Evolutionary conservation across 2,797 vertebrate genomes (phyloP).

Genomic region (Garrulus glandarius): DNA sequence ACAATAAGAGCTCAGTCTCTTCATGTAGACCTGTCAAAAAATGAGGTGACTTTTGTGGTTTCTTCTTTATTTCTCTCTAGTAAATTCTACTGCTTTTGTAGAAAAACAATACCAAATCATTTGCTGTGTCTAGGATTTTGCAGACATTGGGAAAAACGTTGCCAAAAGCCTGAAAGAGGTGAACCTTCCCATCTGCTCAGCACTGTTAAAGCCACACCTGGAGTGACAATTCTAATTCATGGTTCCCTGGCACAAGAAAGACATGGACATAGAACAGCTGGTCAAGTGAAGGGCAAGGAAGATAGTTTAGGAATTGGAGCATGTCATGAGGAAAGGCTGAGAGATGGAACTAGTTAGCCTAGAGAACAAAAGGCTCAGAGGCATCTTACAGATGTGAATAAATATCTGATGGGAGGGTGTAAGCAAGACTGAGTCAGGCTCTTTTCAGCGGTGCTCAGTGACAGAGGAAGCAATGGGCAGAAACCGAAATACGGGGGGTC

Average conservation of each 20-base stretch:
- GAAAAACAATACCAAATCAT: neutral
- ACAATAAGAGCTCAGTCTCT: neutral
- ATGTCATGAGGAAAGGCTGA: neutral
- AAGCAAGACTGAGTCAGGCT: neutral
- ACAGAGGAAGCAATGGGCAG: neutral
- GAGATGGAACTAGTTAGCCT: neutral
- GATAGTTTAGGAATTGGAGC: neutral
- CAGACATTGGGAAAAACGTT: neutral
- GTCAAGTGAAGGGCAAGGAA: neutral
- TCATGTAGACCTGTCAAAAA: neutral
- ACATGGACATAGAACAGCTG: neutral
- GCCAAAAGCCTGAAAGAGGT: neutral
- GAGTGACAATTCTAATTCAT: neutral
- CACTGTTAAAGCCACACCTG: neutral
- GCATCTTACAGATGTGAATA: neutral
- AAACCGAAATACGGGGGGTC: neutral
- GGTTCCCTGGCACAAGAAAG: neutral
- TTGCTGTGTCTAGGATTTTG: neutral
- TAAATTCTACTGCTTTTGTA: neutral
- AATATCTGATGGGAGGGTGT: neutral
- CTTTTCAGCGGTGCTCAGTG: neutral
- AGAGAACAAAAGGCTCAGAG: neutral
- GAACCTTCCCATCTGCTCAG: neutral
- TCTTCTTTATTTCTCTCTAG: neutral
- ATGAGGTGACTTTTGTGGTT: neutral